Conservation (phyloP, 1,140 invertebrate genomes). For the Lordiphosa collinella region DNA sequence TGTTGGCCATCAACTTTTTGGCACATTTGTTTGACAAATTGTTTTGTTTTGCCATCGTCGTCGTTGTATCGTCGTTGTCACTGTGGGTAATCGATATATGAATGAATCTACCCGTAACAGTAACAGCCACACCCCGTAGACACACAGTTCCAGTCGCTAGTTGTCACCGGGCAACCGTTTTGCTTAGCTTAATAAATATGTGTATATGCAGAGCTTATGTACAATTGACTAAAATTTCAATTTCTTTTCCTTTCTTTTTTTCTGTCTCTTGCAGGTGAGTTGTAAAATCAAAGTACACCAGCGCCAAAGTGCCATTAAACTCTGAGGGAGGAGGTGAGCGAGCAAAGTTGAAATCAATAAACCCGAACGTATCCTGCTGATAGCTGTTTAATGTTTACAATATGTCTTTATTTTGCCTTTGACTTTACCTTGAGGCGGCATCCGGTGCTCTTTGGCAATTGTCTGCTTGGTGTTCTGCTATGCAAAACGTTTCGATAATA, state of each 20-base stretch:
- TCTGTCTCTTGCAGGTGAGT: conserved; percentile 20
- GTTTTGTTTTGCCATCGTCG: conserved; percentile 53
- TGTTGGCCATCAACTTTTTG: conserved; percentile 70
- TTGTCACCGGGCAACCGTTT: conserved; percentile 60
- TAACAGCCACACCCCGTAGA: conserved; percentile 20
- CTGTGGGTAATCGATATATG: conserved; percentile 67
- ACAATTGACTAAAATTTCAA: conserved; percentile 71
- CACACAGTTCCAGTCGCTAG: conserved; percentile 27
- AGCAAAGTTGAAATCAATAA: conserved; percentile 66
- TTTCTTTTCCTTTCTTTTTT: conserved; percentile 56
- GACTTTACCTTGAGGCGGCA: conserved; percentile 67
- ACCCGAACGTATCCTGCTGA: conserved; percentile 72
- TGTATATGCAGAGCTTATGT: conserved; percentile 17
- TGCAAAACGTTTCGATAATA: conserved; percentile 69
- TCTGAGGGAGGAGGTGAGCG: conserved; percentile 6
- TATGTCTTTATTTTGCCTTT: conserved; percentile 75
- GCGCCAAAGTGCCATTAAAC: conserved; percentile 12
- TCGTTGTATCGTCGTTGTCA: conserved; percentile 13
- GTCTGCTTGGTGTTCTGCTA: conserved; percentile 22
- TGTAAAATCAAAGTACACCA: conserved; percentile 71
- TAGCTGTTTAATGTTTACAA: conserved; percentile 77
- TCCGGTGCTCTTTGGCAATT: conserved; percentile 27
- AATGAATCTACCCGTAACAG: conserved; percentile 17
- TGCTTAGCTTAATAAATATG: conserved; percentile 56
- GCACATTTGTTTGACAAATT: conserved; percentile 76